Percentiles rank a stretch among this genome's conserved stretches.
Conservation (phyloP, 2,113 vertebrate genomes). For the Phalacrocorax carbo region DNA sequence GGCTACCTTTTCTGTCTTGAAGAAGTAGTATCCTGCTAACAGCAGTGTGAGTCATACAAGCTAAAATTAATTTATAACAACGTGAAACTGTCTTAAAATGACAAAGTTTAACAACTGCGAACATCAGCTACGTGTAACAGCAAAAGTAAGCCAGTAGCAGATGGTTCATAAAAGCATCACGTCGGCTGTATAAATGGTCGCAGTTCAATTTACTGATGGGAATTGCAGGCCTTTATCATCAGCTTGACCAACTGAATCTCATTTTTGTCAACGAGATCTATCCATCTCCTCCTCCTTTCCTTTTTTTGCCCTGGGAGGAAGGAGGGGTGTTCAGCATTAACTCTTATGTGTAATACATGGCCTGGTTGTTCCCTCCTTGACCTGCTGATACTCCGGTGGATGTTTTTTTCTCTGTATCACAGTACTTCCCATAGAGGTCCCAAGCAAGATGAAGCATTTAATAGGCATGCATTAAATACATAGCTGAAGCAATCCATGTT, state of each 20-base stretch:
- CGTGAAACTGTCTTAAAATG: not conserved
- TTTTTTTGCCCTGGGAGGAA: no score
- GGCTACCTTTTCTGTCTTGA: not conserved
- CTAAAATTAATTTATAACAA: not conserved
- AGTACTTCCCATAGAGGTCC: not conserved
- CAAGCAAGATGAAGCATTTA: not conserved
- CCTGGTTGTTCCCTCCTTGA: not conserved
- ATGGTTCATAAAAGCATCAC: not conserved
- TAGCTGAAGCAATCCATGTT: not conserved
- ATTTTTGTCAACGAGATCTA: not conserved
- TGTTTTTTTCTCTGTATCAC: not conserved
- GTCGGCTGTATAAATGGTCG: not conserved
- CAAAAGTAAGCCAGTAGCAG: not conserved
- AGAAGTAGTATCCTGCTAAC: not conserved
- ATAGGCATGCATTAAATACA: accelerated
- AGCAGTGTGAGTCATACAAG: not conserved
- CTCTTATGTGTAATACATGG: accelerated
- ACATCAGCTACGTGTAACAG: not conserved
- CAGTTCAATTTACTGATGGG: not conserved
- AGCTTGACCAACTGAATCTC: not conserved
- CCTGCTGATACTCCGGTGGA: accelerated
- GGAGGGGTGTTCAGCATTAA: not conserved
- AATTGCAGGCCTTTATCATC: not conserved
- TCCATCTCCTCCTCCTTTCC: not conserved
- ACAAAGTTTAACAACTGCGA: not conserved